Evolutionary conservation across 2,113 vertebrate genomes (phyloP), one percentile per base, ranked within the genome.

Genomic region (Alethe castanea): DNA sequence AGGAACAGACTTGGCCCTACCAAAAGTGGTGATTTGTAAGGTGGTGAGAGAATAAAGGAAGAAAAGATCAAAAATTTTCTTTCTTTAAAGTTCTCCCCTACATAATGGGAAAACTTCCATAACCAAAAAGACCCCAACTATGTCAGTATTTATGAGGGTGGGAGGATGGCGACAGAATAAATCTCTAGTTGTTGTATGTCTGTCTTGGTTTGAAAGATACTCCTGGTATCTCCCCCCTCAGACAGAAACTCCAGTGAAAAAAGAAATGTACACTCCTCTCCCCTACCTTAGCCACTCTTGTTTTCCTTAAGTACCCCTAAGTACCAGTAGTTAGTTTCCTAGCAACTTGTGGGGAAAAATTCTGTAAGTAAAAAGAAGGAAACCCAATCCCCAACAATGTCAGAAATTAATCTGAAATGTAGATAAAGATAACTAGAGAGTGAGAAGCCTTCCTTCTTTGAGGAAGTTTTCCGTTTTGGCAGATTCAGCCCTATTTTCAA

Each of bases 131-230:
- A 40, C 8, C 8, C 14, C 50, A 60, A 20, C 3, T 1, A 19
- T 26, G 19, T 31, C 36, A 25, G 3, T 45, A 23, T 52, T 61
- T 56, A 35, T 40, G 25, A 53, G 31, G 31, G 3, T 2, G 3
- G 1, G 9, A 8, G 10, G 8, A 8, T 14, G 31, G 12, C 0
- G 5, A 73, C 8, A 18, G 4, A 22, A 24, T 38, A 59, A 60
- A 38, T 80, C 12, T 40, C 10, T 45, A 5, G 13, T 38, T 36
- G 4, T 31, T 52, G 8, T 3, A 31, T 40, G 12, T 50, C 48
- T 48, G 13, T 25, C 47, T 48, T 50, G 48, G 48, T 50, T 25
- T 25, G 48, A 50, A 50, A 50, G 48, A 48, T 5, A 14, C 50
- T 17, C 15, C 6, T 28, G 26, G 14, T 50, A 50, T 50, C 48